Conservation (phyloP, 2,888 invertebrate genomes). For the Pteria penguin region DNA sequence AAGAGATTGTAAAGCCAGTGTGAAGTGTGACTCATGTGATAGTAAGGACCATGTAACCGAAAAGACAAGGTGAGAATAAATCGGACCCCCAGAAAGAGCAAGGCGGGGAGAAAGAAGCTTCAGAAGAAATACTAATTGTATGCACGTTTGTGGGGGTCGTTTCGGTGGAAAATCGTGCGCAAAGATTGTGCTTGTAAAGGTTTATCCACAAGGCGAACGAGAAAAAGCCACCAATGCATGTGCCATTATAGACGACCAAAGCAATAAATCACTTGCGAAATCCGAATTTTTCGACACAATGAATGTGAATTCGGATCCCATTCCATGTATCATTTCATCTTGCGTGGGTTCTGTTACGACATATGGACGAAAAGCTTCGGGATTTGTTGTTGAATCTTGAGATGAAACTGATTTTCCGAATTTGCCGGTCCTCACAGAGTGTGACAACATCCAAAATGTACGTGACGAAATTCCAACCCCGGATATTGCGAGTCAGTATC, state of each 20-base stretch:
- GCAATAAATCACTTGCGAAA: neutral
- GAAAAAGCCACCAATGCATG: neutral
- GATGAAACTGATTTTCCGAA: neutral
- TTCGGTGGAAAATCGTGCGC: neutral
- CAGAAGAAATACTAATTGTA: neutral
- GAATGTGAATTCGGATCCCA: neutral
- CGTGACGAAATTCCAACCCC: neutral
- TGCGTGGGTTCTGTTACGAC: neutral
- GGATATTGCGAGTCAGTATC: no score
- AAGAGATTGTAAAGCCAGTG: neutral
- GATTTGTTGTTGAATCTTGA: neutral
- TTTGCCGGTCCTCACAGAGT: neutral
- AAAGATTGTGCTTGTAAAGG: neutral
- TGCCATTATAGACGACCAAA: neutral
- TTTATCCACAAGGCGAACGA: neutral
- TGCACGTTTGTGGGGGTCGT: neutral
- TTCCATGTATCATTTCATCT: neutral
- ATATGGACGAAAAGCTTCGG: neutral
- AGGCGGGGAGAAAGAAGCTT: neutral
- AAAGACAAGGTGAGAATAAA: neutral
- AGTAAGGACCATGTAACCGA: neutral
- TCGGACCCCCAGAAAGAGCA: neutral
- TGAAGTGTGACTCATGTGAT: neutral
- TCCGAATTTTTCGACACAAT: neutral
- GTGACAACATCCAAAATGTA: neutral